Evolutionary conservation across 2,113 vertebrate species (phyloP), one percentile per base, ranked within the genome.

Genomic region (Malurus melanocephalus): DNA sequence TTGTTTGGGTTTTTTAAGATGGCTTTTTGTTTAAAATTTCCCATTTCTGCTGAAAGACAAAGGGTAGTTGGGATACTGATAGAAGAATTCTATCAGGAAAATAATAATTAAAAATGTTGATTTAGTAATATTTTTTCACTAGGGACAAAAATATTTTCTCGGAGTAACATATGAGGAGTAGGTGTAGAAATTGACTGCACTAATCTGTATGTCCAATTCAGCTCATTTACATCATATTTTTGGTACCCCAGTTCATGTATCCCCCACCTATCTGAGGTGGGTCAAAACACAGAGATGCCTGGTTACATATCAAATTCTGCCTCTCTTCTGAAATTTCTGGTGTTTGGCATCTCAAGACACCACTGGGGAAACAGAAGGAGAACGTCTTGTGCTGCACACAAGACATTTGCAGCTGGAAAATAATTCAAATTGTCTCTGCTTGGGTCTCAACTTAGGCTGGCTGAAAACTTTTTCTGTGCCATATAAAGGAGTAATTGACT

Each of bases 111-210:
- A 56, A 74, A 65, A 71, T 80, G 18, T 10, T n/a, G 17, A 5
- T 72, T 80, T 73, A 43, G 21, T 49, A 74, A 80, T 75, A 45
- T 56, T 85, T 93, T 81, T 81, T 91, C 45, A 53, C 18, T 27
- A 35, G 26, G 32, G 22, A 59, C 8, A 85, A 86, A 87, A 80
- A 67, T 83, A 62, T 78, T 94, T 89, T 82, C 40, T 85, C 48
- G 64, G 35, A 74, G 33, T 56, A 69, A 79, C 16, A 43, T 32
- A 27, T 68, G 45, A 91, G 15, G 7, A 78, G 10, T 57, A 80
- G 51, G 22, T 65, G 21, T 28, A 84, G 90, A 93, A 88, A n/a
- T 9, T 75, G 16, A 62, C 66, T 88, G 38, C 33, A 78, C 71
- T 23, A 60, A 78, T 67, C 7, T 51, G 2, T 32, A 49, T 46